Evolutionary conservation across 2,113 vertebrate species (phyloP), one percentile per base, ranked within the genome.

Genomic region (Hypanus sabinus): DNA sequence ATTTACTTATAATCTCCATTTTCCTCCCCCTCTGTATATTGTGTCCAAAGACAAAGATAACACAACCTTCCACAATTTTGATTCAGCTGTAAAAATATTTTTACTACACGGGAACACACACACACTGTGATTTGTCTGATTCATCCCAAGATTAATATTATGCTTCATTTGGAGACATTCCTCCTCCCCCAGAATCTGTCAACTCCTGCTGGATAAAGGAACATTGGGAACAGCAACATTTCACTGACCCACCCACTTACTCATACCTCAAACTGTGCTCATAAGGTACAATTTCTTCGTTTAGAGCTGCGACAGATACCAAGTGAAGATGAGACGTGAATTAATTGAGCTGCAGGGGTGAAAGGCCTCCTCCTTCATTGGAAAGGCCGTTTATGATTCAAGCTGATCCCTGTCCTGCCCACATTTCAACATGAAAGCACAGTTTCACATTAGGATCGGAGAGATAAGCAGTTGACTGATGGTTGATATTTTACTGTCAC

Each of bases 1-100:
- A 24, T 22, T 85, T 85, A 24, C n/a, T 65, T 68, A 33, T 88
- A 62, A 16, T 16, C 57, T 65, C 30, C 60, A 68, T 68, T 90
- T 90, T 62, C 60, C 60, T 20, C 85, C 9, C 65, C 33, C 62
- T n/a, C 16, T 90, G n/a, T 62, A 65, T 62, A n/a, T n/a, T 18
- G 14, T 88, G 27, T 62, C 83, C 62, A 60, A 88, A 62, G 55
- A 87, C 46, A 87, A 73, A 87, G 85, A 90, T 90, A 90, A 90
- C 62, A 62, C 60, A 62, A 90, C 85, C 60, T 90, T 90, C 38
- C 65, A 62, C n/a, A 36, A 62, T 87, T 87, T 60, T 14, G 57
- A 16, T 33, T 90, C 85, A 90, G 85, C 85, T 90, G 85, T 65
- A 65, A 65, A 90, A 90, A 90, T 90, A 68, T 90, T 90, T 90